These are phyloP conservation scores for Caenorhabditis tropicalis DNA, from an alignment of 1,140 invertebrate species.

Conservation along the genomic window DNA sequence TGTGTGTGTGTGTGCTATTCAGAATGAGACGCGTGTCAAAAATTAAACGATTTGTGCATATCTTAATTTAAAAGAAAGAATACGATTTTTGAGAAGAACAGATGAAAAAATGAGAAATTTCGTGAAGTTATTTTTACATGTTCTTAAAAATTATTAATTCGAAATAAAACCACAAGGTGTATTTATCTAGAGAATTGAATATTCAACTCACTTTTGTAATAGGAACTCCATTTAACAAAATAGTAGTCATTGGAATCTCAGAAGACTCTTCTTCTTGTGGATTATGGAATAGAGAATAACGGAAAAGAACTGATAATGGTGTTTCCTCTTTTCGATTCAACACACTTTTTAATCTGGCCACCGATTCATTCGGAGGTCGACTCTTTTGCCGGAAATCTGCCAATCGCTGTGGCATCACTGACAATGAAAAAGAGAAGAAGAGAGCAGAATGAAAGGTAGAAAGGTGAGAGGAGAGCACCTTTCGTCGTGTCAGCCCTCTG, in stretches of 20 bases:
- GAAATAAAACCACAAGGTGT: too few species aligned
- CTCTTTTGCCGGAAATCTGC: neutral
- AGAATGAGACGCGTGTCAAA: neutral
- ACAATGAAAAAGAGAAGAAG: neutral
- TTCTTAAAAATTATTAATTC: too few species aligned
- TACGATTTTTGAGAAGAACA: neutral
- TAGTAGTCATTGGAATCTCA: neutral
- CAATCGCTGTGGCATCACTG: neutral
- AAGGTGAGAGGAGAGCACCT: neutral
- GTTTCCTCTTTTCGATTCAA: neutral
- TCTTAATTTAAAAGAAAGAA: neutral
- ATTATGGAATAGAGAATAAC: neutral
- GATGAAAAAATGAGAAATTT: neutral
- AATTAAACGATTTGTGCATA: slow-evolving; percentile 7
- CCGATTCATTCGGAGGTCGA: neutral
- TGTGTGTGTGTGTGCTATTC: neutral
- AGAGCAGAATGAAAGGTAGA: neutral
- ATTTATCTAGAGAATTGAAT: too few species aligned
- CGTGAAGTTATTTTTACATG: too few species aligned
- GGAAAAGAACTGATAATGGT: neutral
- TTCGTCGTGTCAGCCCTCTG: neutral
- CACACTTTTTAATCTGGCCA: slow-evolving; percentile 3
- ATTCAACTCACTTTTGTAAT: neutral
- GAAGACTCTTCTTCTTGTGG: neutral
- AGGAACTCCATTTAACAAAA: neutral